Conservation (phyloP, 2,113 vertebrate genomes). For the Axis porcinus region DNA sequence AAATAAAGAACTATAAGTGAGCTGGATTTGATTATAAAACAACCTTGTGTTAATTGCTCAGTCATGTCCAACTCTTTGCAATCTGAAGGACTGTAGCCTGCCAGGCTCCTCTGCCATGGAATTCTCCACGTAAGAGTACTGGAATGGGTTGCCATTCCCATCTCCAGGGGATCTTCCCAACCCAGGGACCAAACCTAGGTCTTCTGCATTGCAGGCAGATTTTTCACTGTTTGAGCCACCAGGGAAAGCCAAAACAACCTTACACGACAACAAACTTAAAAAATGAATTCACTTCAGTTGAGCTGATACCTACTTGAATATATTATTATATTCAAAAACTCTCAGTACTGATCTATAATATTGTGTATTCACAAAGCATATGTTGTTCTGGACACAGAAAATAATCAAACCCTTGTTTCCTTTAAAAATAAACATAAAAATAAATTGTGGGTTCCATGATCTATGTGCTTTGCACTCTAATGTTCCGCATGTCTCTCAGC, state of each 20-base stretch:
- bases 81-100: neutral
- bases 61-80: neutral
- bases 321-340: constrained; percentile 39
- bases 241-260: neutral
- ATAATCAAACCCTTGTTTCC: neutral
- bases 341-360: constrained; percentile 48
- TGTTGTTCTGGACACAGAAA: constrained; percentile 7
- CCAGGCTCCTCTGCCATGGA: neutral
- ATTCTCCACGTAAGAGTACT: neutral
- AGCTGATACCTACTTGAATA: constrained; percentile 21
- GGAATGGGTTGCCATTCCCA: neutral
- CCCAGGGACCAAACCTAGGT: neutral
- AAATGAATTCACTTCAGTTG: constrained; percentile 49
- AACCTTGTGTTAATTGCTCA: neutral
- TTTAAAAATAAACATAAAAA: constrained; percentile 56
- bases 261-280: constrained; percentile 36
- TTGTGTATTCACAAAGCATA: constrained; percentile 27
- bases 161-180: neutral
- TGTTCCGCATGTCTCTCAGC: constrained; percentile 87
- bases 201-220: neutral
- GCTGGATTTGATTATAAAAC: constrained; percentile 24
- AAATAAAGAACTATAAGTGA: constrained; percentile 18
- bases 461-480: constrained; percentile 76
- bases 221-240: neutral
- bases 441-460: neutral